Evolutionary conservation across 2,113 vertebrate species (phyloP), one percentile per base, ranked within the genome.

Genomic region (Passerina amoena): DNA sequence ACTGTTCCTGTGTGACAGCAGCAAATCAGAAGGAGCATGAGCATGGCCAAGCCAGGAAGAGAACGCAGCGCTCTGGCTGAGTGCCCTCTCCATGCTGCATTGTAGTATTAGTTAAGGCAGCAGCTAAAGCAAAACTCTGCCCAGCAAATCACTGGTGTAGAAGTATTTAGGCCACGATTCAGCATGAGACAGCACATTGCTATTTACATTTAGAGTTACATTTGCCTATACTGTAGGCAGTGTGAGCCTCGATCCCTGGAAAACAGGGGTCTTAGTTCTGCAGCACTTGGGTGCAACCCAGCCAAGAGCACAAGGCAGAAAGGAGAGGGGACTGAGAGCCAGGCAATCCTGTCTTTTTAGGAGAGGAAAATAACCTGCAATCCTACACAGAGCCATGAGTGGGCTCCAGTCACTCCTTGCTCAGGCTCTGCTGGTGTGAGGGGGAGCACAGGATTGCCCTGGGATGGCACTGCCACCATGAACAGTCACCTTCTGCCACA

Each of bases 31-130:
- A 69, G 86, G 89, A 95, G 64, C 35, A 27, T 31, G 51, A 59
- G 47, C 0, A 0, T 14, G 35, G 45, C 45, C 0, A 0, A 82
- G 82, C 25, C 79, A 73, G 56, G 53, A 84, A 37, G 40, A 81
- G 71, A 70, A 77, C 1, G 2, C 5, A 2, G 59, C 82, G 68
- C 82, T 86, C 72, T 92, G 88, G 91, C 82, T 24, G 22, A 71
- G 57, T 21, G 61, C 81, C 81, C 61, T 89, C 64, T 84, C 77
- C 40, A 25, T 40, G 86, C 82, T 90, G 82, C 51, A 59, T 70
- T 93, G 77, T 31, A 66, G 23, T 51, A 33, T 50, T 42, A 59
- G 63, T 61, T 85, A 72, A 69, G 54, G 82, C 45, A 80, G 53
- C 48, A 82, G 38, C 80, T 76, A 85, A 81, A 92, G 45, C 23